These are phyloP conservation scores for Clivina fossor DNA, from an alignment of 2,888 invertebrate genomes.

Conservation along the genomic window DNA sequence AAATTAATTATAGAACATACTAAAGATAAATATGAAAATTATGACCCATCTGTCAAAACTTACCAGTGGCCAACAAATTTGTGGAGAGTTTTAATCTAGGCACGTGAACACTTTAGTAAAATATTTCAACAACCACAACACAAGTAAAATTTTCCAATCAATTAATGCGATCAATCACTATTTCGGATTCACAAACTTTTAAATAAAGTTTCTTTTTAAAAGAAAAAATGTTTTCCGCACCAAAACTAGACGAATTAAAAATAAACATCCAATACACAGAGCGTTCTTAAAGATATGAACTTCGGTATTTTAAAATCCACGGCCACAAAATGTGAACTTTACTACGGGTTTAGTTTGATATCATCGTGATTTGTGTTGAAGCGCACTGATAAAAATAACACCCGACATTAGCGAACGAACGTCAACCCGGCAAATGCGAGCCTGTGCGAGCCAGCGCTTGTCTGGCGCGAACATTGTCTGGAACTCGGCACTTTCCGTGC, in stretches of 20 bases:
- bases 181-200: background rate
- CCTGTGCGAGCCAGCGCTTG: constrained; percentile 2
- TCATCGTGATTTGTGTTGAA: constrained; percentile 30
- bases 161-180: constrained; percentile 25
- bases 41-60: constrained; percentile 31
- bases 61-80: constrained; percentile 32
- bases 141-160: constrained; percentile 13
- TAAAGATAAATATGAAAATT: constrained; percentile 31
- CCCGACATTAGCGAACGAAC: constrained; percentile 26
- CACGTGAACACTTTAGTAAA: constrained; percentile 2
- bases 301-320: constrained; percentile 25
- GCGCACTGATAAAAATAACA: constrained; percentile 29
- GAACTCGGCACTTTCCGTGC: constrained; percentile 19
- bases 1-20: constrained; percentile 29
- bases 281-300: constrained; percentile 18
- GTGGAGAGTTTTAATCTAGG: constrained; percentile 4
- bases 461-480: constrained; percentile 30
- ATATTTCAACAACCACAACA: constrained; percentile 20
- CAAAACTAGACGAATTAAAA: constrained; percentile 1
- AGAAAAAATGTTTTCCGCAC: constrained; percentile 7
- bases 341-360: constrained; percentile 30
- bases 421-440: constrained; percentile 33
- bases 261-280: constrained; percentile 8
- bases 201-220: constrained; percentile 5
- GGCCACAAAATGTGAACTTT: constrained; percentile 23